Percentiles rank a stretch among this genome's conserved stretches.
Evolutionary conservation across 2,113 vertebrate species (phyloP).

Genomic region (Conger conger): DNA sequence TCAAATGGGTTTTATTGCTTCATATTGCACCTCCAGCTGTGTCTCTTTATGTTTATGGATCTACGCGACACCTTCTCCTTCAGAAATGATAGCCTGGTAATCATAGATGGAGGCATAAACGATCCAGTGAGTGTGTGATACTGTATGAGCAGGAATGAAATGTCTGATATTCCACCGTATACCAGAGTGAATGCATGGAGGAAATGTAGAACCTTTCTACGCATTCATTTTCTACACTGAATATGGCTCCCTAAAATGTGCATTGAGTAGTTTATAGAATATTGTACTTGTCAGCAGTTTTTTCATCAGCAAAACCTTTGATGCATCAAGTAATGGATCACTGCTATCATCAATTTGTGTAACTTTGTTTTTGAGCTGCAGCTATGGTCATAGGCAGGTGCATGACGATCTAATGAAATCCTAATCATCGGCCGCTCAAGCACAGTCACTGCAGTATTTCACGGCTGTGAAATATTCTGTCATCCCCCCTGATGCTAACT

Average conservation of each 20-base stretch:
- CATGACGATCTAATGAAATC: constrained; percentile 22
- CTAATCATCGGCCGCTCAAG: constrained; percentile 22
- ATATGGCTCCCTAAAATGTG: neutral
- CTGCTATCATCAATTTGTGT: no score
- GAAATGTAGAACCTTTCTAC: neutral
- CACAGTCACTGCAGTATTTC: neutral
- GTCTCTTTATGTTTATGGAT: constrained; percentile 9
- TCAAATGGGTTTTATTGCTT: neutral
- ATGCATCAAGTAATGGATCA: no score
- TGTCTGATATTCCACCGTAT: neutral
- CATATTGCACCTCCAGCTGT: neutral
- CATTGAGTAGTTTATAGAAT: no score
- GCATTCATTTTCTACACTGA: neutral
- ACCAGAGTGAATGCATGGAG: neutral
- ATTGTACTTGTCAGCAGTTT: neutral
- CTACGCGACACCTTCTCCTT: constrained; percentile 2
- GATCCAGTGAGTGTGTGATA: neutral
- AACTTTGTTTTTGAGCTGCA: no score
- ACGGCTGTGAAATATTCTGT: neutral
- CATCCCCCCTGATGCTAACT: neutral
- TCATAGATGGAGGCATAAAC: constrained; percentile 2
- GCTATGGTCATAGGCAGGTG: no score
- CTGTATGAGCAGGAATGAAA: neutral
- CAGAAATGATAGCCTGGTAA: neutral
- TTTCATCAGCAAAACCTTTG: neutral